Evolutionary conservation across 2,888 invertebrate genomes (phyloP), one percentile per base, ranked within the genome.

Genomic region (Dryobotodes eremita): DNA sequence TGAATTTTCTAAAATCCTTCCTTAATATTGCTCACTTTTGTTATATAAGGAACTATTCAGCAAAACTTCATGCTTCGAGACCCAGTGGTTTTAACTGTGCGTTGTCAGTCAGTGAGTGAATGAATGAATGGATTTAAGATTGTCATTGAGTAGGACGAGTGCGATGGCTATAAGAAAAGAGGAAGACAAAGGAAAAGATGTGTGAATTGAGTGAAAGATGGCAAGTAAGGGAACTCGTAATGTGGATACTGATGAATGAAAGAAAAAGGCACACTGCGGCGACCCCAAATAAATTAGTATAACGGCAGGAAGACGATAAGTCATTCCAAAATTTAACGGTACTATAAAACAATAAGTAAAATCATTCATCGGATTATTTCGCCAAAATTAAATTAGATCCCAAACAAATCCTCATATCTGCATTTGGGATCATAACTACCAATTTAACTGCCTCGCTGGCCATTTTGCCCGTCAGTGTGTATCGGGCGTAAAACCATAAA

Each of bases 401-500:
- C 13, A 26, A 77, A 71, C 70, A 77, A 80, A 84, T 77, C 73
- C 73, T 48, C 71, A 7, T 84, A 82, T 71, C 71, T 62, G 48
- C 61, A 84, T 75, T 72, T 57, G 13, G 64, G 36, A 73, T 77
- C 77, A 13, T 75, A 72, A 75, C 50, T 65, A 73, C 75, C 50
- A 80, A 74, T 76, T 82, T 64, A 64, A 74, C 42, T 46, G 46
- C 36, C 50, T 69, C 66, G 77, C 59, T 78, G 46, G 57, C 64
- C 50, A 26, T 69, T 68, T 11, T 46, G 10, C 8, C 65, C 26
- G 70, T 15, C 75, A n/a, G 76, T 85, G 70, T 84, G 84, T 82
- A 82, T 46, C 61, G n/a, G 15, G 53, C 48, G 20, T 65, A 66
- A 72, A 75, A 74, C 68, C 80, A 73, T 88, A 84, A 86, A 85